Conservation (phyloP, 2,888 invertebrate genomes). For the Habrosyne pyritoides region DNA sequence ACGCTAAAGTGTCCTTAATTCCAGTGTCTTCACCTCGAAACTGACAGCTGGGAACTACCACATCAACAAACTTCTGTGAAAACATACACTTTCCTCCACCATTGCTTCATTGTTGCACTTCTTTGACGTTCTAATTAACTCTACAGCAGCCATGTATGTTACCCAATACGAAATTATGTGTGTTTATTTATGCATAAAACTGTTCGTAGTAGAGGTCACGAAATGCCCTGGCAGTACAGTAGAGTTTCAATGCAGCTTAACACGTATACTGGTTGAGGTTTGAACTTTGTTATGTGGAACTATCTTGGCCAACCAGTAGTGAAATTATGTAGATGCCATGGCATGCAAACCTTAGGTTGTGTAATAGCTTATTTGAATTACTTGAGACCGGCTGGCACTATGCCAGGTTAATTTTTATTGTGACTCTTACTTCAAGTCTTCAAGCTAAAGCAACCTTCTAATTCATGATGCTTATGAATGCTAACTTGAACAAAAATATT, state of each 20-base stretch:
- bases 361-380: slow-evolving; percentile 24
- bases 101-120: slow-evolving; percentile 16
- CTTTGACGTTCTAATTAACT: not conserved
- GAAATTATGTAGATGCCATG: slow-evolving; percentile 46
- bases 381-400: slow-evolving; percentile 19
- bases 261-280: slow-evolving; percentile 39
- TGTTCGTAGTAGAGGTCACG: slow-evolving; percentile 20
- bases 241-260: slow-evolving; percentile 27
- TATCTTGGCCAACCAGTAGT: slow-evolving; percentile 40
- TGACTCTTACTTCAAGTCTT: not conserved
- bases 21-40: slow-evolving; percentile 26
- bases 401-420: slow-evolving; percentile 21
- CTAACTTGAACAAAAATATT: too few relatives aligned
- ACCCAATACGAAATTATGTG: slow-evolving; percentile 10
- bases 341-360: slow-evolving; percentile 35
- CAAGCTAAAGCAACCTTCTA: too few relatives aligned
- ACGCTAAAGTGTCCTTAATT: slow-evolving; percentile 20
- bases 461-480: too few relatives aligned
- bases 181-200: slow-evolving; percentile 8
- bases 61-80: not conserved
- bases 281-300: slow-evolving; percentile 37
- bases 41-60: slow-evolving; percentile 13
- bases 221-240: slow-evolving; percentile 29
- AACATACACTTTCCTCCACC: slow-evolving; percentile 4
- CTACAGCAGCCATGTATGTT: slow-evolving; percentile 17